Conservation (phyloP, 2,888 invertebrate genomes). For the Cerceris rybyensis region DNA sequence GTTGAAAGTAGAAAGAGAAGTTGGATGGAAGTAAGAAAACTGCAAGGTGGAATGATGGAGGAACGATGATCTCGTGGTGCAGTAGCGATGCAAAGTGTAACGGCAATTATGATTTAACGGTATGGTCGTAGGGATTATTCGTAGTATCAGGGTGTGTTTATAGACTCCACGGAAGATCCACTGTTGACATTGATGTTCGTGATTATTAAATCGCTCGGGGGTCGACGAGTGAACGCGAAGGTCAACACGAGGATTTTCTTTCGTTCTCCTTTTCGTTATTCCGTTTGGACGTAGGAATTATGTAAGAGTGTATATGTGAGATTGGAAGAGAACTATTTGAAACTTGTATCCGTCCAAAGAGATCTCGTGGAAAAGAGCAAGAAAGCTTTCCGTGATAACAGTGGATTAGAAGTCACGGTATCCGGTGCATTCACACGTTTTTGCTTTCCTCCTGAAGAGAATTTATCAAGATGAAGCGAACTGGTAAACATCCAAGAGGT, state of each 20-base stretch:
- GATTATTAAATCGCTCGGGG: too few species aligned
- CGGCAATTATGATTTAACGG: conserved; percentile 8
- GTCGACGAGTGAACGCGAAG: neutral
- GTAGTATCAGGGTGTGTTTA: too few species aligned
- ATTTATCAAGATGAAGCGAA: conserved; percentile 55
- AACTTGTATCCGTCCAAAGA: conserved; percentile 56
- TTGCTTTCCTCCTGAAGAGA: neutral
- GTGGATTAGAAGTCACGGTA: conserved; percentile 28
- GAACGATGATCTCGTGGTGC: conserved; percentile 21
- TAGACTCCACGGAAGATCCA: too few species aligned
- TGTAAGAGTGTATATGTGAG: neutral
- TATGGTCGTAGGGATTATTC: neutral
- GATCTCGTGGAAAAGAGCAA: conserved; percentile 21
- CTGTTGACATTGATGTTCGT: too few species aligned
- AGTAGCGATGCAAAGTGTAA: conserved; percentile 10
- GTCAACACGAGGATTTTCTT: neutral
- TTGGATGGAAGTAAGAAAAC: neutral
- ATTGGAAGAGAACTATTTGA: conserved; percentile 5
- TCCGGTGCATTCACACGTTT: conserved; percentile 12
- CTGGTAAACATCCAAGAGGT: conserved; percentile 57
- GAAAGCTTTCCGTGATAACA: conserved; percentile 23
- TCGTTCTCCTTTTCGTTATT: neutral
- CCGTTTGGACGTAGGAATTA: neutral
- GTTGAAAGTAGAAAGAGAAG: neutral
- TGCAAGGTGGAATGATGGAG: conserved; percentile 3